Base-by-base conservation (phyloP, 1,140 invertebrate species). In the Wiebesia pumilae region DNA sequence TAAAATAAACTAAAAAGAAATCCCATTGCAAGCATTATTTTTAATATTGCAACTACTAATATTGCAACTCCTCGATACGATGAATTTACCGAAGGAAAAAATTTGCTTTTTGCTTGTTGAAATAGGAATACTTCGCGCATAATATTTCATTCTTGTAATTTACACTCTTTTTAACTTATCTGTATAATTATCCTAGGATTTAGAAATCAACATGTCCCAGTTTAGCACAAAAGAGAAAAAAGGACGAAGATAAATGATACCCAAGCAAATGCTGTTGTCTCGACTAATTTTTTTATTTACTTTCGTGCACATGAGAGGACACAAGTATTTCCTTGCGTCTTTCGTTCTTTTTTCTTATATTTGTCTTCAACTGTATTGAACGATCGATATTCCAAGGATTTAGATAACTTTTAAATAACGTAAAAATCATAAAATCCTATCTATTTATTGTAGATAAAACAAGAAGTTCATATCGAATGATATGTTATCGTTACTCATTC, bases 181-280 rank as follows among this genome's bases (percentile, higher is more conserved):
- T 10, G 3, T 27, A 58, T 21, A 62, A 62, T 62, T 27, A 62
- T 62, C 27, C 58, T 4, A 62, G 10, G 27, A 27, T 6, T 10
- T 24, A 27, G 4, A 24, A 62, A 62, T 62, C 2, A 27, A 62
- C 24, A 62, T 27, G 27, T 27, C 27, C 4, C 14, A 27, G 58
- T 62, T 27, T 62, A 62, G 10, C 4, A 10, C 1, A 35, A 35
- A 69, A 69, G 33, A 69, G 6, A 69, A 35, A 35, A 4, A 35
- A 69, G 21, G 47, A 83, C 67, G 33, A 83, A 75, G 69, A 83
- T 43, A 38, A 75, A 83, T 83, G 35, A 30, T n/a, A 30, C n/a
- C 1, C 16, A 83, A 83, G 43, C 51, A 54, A 83, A 75, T 75
- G 69, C 75, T 54, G 43, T 73, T 83, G 67, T 58, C 81, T 73